Conservation (phyloP, 2,113 vertebrate genomes). For the Anser cygnoides region DNA sequence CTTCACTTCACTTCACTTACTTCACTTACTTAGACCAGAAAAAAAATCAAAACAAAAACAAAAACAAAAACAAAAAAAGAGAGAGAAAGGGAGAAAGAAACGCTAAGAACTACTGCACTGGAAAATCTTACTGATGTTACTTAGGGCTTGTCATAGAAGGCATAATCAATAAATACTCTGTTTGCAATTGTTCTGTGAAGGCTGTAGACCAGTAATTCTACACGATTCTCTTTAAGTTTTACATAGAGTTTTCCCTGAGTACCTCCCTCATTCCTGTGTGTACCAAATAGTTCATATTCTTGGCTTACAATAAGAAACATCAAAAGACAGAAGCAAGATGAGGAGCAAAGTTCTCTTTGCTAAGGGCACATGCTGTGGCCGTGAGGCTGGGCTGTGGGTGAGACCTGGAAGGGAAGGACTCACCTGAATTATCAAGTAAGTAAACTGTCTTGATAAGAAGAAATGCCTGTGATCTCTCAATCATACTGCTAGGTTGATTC, state of each 20-base stretch:
- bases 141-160: not conserved
- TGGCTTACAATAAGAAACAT: constrained; percentile 1
- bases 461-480: constrained; percentile 4
- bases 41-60: not conserved
- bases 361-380: not conserved
- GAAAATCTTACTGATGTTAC: not conserved
- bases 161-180: not conserved
- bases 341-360: not conserved
- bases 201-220: not conserved
- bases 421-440: not conserved
- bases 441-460: not conserved
- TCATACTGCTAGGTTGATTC: not conserved
- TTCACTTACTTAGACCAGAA: constrained; percentile 23
- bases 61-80: no score
- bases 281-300: not conserved
- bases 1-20: no score
- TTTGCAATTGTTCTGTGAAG: not conserved
- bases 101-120: not conserved
- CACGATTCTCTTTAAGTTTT: not conserved
- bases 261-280: not conserved
- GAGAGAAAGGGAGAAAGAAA: not conserved
- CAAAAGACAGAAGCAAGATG: constrained; percentile 18
- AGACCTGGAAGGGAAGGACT: constrained; percentile 18
- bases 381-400: not conserved
- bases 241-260: not conserved